Percentiles rank a stretch among this genome's conserved stretches.
Evolutionary conservation across 2,888 invertebrate genomes (phyloP).

Genomic region (Temnothorax unifasciatus): DNA sequence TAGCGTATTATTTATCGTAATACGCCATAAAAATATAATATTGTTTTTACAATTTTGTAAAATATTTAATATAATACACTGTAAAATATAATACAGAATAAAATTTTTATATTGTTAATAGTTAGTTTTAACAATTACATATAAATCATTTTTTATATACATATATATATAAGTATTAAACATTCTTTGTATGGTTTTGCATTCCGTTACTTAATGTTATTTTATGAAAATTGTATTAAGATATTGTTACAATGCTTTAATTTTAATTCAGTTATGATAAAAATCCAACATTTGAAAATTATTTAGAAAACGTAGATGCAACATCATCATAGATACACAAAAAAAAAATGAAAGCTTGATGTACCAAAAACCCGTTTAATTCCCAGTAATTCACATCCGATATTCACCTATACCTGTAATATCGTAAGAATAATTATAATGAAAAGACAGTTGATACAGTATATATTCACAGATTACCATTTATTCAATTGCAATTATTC

Average conservation of each 20-base stretch:
- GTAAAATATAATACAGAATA: constrained; percentile 3
- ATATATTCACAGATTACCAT: background rate
- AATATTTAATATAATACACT: background rate
- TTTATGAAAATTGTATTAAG: background rate
- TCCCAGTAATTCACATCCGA: background rate
- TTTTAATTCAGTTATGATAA: background rate
- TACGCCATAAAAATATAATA: background rate
- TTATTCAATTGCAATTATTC: constrained; percentile 9
- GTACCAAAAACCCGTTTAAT: background rate
- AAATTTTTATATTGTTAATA: background rate
- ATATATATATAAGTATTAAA: background rate
- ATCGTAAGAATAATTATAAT: background rate
- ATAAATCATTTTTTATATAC: background rate
- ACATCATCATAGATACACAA: background rate
- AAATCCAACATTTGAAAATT: background rate
- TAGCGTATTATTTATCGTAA: background rate
- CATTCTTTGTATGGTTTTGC: background rate
- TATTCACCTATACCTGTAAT: background rate
- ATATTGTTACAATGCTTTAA: background rate
- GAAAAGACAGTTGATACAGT: background rate
- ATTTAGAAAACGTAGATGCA: background rate
- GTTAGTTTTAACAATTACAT: background rate
- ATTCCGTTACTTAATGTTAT: background rate
- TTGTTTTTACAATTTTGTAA: constrained; percentile 8
- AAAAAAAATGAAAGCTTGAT: background rate